Evolutionary conservation across 92 coral and sea anemone genomes (phyloP).

Genomic region (Phenganax stokvisi): DNA sequence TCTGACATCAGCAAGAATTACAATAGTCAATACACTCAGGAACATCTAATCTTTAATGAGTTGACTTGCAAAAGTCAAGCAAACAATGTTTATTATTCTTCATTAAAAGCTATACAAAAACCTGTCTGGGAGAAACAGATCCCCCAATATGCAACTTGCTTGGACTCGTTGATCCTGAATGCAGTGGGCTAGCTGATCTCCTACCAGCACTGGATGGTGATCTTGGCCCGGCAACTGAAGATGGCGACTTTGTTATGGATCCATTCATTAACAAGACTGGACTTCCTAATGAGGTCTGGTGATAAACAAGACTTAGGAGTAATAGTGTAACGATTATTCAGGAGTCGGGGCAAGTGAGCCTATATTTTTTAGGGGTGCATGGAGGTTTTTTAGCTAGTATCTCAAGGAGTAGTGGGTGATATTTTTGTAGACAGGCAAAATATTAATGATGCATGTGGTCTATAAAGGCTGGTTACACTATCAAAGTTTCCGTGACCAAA

Average conservation of each 20-base stretch:
- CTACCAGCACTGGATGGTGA: conserved; percentile 62
- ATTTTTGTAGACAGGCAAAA: no score
- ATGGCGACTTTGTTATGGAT: conserved; percentile 50
- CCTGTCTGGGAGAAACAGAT: conserved; percentile 79
- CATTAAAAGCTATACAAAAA: background rate
- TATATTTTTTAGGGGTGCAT: background rate
- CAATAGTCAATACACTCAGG: no score
- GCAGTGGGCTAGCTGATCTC: conserved; percentile 55
- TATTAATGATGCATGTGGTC: no score
- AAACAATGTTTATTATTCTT: no score
- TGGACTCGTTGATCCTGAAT: conserved; percentile 52
- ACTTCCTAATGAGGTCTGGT: conserved; percentile 47
- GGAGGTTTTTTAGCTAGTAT: no score
- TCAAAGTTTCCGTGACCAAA: no score
- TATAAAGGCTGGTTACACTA: no score
- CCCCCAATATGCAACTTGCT: conserved; percentile 60
- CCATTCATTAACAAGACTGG: conserved; percentile 59
- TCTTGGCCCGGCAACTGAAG: conserved; percentile 43
- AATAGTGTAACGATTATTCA: background rate
- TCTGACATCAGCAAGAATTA: no score
- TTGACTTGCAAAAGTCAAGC: no score
- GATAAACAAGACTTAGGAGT: background rate
- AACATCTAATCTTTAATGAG: no score
- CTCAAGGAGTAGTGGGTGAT: no score
- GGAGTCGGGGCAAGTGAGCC: background rate